Conservation (phyloP, 2,888 invertebrate genomes). For the Xylota segnis region DNA sequence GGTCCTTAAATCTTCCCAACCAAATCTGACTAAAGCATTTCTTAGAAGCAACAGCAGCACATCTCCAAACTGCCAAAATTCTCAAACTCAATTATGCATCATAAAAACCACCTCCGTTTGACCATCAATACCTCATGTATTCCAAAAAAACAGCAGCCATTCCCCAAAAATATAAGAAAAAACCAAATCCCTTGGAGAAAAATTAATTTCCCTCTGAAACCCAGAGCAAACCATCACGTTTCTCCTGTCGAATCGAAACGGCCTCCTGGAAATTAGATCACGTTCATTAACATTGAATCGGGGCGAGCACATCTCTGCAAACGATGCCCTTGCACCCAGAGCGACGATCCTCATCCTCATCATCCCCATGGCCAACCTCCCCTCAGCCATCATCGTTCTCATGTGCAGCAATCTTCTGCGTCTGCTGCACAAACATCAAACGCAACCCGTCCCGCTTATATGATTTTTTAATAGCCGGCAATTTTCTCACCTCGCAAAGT, state of each 20-base stretch:
- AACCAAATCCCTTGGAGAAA: constrained; percentile 23
- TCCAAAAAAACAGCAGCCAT: constrained; percentile 12
- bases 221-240: constrained; percentile 49
- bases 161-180: constrained; percentile 3
- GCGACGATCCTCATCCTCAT: constrained; percentile 34
- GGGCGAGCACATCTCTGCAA: constrained; percentile 58
- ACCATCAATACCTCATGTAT: constrained; percentile 16
- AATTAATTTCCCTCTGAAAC: constrained; percentile 50
- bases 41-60: not conserved
- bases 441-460: constrained; percentile 79
- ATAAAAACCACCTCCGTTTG: constrained; percentile 34
- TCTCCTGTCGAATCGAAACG: constrained; percentile 55
- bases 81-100: constrained; percentile 31
- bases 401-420: constrained; percentile 27
- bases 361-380: constrained; percentile 17
- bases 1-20: too few species aligned
- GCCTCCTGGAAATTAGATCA: constrained; percentile 76
- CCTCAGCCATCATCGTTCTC: constrained; percentile 13
- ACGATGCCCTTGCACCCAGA: constrained; percentile 34
- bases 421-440: constrained; percentile 56
- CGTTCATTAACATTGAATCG: constrained; percentile 73
- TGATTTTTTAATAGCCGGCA: constrained; percentile 85
- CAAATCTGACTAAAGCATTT: not conserved
- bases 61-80: not conserved
- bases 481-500: constrained; percentile 85